Evolutionary conservation across 2,797 vertebrate genomes (phyloP).

Genomic region (Sandelia bainsii): DNA sequence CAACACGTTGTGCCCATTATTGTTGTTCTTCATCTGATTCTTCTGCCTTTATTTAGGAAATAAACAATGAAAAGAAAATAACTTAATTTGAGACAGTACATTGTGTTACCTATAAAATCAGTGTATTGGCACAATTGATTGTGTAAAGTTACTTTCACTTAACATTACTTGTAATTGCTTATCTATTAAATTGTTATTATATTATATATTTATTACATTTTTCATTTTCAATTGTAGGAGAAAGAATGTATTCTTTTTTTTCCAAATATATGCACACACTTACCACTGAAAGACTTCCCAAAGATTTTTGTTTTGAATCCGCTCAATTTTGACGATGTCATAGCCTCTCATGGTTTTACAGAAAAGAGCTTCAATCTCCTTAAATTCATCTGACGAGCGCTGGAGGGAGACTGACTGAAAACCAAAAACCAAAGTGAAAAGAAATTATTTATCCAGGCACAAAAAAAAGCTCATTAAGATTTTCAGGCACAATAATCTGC

Average conservation of each 20-base stretch:
- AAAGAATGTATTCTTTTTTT: neutral
- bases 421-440: neutral
- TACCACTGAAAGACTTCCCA: constrained; percentile 91
- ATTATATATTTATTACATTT: too few relatives aligned
- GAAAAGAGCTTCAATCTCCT: constrained; percentile 80
- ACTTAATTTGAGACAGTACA: too few relatives aligned
- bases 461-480: fast-evolving
- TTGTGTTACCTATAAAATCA: too few relatives aligned
- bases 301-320: constrained; percentile 85
- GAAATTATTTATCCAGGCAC: neutral
- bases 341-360: constrained; percentile 83
- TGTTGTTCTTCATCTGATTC: constrained; percentile 89
- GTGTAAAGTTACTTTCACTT: too few relatives aligned
- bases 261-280: constrained; percentile 36
- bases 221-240: too few relatives aligned
- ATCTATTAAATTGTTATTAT: too few relatives aligned
- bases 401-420: constrained; percentile 69
- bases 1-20: constrained; percentile 60
- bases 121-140: too few relatives aligned
- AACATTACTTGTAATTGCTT: too few relatives aligned
- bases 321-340: constrained; percentile 76
- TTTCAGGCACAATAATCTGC: neutral
- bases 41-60: constrained; percentile 85
- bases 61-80: neutral
- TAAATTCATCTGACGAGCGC: constrained; percentile 77